A percentile compares a stretch with the other conserved stretches of the same genome.
Conservation (phyloP, 2,888 invertebrate species). For the Psococerastis gibbosa region DNA sequence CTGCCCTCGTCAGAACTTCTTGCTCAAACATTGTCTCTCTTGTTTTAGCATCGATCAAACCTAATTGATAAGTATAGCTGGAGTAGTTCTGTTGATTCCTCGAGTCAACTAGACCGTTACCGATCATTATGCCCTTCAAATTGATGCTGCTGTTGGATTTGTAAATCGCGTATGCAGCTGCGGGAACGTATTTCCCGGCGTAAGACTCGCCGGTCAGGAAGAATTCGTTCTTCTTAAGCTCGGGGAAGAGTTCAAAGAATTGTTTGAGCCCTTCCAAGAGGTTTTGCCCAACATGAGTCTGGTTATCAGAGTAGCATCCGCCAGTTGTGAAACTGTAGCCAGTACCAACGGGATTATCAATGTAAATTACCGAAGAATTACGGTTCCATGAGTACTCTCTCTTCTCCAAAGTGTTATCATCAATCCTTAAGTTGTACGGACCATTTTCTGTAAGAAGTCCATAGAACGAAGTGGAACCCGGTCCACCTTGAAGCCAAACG, state of each 20-base stretch:
- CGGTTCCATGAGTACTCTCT: slow-evolving; percentile 62
- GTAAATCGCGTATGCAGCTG: slow-evolving; percentile 52
- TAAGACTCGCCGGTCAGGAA: slow-evolving; percentile 83
- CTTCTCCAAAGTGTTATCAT: slow-evolving; percentile 30
- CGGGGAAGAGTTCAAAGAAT: slow-evolving; percentile 67
- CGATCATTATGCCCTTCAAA: slow-evolving; percentile 48
- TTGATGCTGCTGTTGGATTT: slow-evolving; percentile 45
- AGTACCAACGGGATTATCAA: slow-evolving; percentile 85
- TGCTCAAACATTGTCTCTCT: slow-evolving; percentile 19
- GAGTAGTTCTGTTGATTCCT: slow-evolving; percentile 57
- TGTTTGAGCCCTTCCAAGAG: slow-evolving; percentile 57
- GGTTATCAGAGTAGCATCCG: slow-evolving; percentile 56
- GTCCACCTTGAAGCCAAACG: slow-evolving; percentile 75
- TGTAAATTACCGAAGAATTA: slow-evolving; percentile 62
- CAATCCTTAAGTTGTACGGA: slow-evolving; percentile 38
- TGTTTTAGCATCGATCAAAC: slow-evolving; percentile 45
- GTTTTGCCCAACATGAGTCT: slow-evolving; percentile 62
- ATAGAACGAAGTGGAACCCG: slow-evolving; percentile 59
- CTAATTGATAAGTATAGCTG: slow-evolving; percentile 58
- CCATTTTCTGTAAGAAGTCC: slow-evolving; percentile 75
- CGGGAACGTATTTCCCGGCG: slow-evolving; percentile 65
- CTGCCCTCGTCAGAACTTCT: not conserved
- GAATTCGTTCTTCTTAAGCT: slow-evolving; percentile 53
- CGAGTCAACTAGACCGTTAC: slow-evolving; percentile 64
- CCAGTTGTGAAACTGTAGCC: slow-evolving; percentile 76